A percentile compares a stretch with the other conserved stretches of the same genome.
Conservation (phyloP, 2,113 vertebrate species). For the Canis aureus region DNA sequence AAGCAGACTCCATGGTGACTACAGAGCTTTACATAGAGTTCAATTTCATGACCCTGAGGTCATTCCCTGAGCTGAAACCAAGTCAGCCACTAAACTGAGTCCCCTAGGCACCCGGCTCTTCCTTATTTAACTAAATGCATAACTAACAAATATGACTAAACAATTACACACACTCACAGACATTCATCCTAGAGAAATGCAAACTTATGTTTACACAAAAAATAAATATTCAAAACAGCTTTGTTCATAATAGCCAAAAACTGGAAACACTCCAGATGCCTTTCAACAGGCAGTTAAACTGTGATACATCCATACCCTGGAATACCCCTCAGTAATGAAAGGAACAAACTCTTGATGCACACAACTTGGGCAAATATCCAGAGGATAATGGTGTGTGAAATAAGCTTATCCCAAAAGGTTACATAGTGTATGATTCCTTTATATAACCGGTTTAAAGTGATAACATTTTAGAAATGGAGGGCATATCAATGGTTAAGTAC, state of each 20-base stretch:
- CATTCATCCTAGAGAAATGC: constrained; percentile 19
- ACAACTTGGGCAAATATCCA: not conserved
- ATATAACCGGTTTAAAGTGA: not conserved
- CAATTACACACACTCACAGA: not conserved
- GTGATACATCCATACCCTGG: not conserved
- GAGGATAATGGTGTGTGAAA: not conserved
- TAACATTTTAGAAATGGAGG: constrained; percentile 32
- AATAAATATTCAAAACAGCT: not conserved
- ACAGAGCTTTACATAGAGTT: too few relatives aligned
- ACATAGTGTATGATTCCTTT: not conserved
- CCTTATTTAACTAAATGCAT: constrained; percentile 41
- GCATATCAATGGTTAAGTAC: not conserved
- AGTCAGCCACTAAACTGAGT: not conserved
- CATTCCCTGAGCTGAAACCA: too few relatives aligned
- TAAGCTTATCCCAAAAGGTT: not conserved
- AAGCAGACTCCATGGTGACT: too few relatives aligned
- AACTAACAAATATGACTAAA: not conserved
- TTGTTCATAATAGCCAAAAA: constrained; percentile 46
- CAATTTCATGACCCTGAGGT: too few relatives aligned
- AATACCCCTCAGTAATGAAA: not conserved
- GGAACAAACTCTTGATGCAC: not conserved
- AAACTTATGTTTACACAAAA: constrained; percentile 34
- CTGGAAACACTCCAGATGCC: not conserved
- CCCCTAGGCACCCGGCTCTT: not conserved
- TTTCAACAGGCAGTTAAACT: not conserved